Percentiles rank a stretch among this genome's conserved stretches.
These are phyloP conservation scores for Buphagus erythrorhynchus DNA, from an alignment of 2,797 vertebrate genomes.

Conservation along the genomic window DNA sequence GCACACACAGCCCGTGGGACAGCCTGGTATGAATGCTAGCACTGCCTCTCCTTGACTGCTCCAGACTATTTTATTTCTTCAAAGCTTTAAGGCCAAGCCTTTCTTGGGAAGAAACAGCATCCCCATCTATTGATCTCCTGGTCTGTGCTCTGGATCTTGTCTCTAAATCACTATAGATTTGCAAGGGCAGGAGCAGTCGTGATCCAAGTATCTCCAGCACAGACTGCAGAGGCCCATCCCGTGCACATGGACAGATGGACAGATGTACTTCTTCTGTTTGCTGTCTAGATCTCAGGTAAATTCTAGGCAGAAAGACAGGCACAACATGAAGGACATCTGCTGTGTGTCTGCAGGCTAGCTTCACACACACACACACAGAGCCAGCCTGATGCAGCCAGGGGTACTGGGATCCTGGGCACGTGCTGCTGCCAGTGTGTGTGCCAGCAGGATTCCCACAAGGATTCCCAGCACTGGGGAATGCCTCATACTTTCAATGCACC, in stretches of 20 bases:
- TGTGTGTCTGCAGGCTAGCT: background rate
- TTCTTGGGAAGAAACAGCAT: background rate
- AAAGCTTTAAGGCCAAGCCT: background rate
- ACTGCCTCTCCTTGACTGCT: background rate
- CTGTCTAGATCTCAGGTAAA: background rate
- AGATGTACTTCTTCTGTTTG: background rate
- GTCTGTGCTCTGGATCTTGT: background rate
- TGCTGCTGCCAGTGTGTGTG: background rate
- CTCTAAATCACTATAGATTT: background rate
- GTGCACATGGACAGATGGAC: background rate
- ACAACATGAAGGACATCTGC: background rate
- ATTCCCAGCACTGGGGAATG: background rate
- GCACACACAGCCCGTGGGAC: rapidly evolving
- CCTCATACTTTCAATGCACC: background rate
- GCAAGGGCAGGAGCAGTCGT: background rate
- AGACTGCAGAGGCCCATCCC: background rate
- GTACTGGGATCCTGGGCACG: background rate
- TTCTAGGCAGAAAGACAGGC: background rate
- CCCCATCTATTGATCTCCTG: background rate
- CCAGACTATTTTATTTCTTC: background rate
- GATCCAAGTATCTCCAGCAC: background rate
- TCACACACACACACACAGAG: background rate
- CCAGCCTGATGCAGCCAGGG: background rate
- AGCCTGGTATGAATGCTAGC: background rate
- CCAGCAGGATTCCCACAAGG: background rate